Conservation (phyloP, 2,113 vertebrate genomes). For the Polypterus bichir region DNA sequence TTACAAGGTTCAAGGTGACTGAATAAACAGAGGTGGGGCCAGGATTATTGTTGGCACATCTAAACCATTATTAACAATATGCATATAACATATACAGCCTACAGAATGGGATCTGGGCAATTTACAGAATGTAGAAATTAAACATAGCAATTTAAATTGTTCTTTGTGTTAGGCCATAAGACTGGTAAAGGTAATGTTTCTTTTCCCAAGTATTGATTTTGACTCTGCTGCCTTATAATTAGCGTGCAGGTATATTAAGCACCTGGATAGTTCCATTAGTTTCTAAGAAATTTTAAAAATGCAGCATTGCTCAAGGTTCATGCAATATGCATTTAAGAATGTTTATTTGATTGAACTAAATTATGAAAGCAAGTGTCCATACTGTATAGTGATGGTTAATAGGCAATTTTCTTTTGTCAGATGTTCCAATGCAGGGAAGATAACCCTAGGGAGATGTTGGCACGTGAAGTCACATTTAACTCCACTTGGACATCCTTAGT, state of each 20-base stretch:
- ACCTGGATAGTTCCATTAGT: slow-evolving; percentile 43
- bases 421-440: slow-evolving; percentile 23
- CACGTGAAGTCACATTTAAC: slow-evolving; percentile 48
- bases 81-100: slow-evolving; percentile 59
- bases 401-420: slow-evolving; percentile 25
- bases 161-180: slow-evolving; percentile 41
- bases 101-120: slow-evolving; percentile 57
- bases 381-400: slow-evolving; percentile 22
- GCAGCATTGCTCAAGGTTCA: slow-evolving; percentile 64
- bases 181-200: slow-evolving; percentile 33
- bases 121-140: slow-evolving; percentile 69
- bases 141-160: slow-evolving; percentile 59
- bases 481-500: slow-evolving; percentile 46
- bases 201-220: slow-evolving; percentile 20
- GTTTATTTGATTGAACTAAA: slow-evolving; percentile 60
- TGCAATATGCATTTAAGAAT: slow-evolving; percentile 73
- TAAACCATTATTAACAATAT: slow-evolving; percentile 64
- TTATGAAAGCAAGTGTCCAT: slow-evolving; percentile 61
- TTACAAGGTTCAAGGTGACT: slow-evolving; percentile 51
- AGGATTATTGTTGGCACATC: slow-evolving; percentile 67
- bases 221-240: slow-evolving; percentile 42
- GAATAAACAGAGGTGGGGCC: slow-evolving; percentile 38
- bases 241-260: slow-evolving; percentile 64
- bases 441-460: slow-evolving; percentile 26
- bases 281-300: slow-evolving; percentile 55